Evolutionary conservation across 2,888 invertebrate species (phyloP).

Genomic region (Parascotia fuliginaria): DNA sequence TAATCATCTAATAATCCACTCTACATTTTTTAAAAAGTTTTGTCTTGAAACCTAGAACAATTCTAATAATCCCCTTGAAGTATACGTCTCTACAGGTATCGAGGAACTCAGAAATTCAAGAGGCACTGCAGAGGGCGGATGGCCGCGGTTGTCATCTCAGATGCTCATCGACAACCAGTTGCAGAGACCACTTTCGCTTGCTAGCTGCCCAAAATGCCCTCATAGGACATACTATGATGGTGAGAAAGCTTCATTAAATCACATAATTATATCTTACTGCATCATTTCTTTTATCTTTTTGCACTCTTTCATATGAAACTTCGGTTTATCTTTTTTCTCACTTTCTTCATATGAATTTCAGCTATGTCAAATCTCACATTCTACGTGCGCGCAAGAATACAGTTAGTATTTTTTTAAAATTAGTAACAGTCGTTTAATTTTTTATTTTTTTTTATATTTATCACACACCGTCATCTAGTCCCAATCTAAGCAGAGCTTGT

Average conservation of each 20-base stretch:
- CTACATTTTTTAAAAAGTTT: not conserved
- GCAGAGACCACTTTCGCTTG: conserved; percentile 82
- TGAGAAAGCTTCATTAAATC: conserved; percentile 45
- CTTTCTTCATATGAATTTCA: too few relatives aligned
- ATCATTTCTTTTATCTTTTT: too few relatives aligned
- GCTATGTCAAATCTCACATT: too few relatives aligned
- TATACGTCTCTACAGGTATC: conserved; percentile 74
- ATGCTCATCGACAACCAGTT: conserved; percentile 54
- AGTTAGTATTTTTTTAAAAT: too few relatives aligned
- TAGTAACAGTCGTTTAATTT: too few relatives aligned
- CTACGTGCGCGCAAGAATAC: too few relatives aligned
- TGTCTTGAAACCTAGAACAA: conserved; percentile 9
- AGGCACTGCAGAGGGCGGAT: conserved; percentile 76
- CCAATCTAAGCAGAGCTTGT: too few relatives aligned
- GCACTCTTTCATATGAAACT: too few relatives aligned
- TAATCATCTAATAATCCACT: not conserved
- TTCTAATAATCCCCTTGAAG: conserved; percentile 62
- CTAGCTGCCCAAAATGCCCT: conserved; percentile 77
- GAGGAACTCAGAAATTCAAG: conserved; percentile 81
- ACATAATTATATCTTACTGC: not conserved
- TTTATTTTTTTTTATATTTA: too few relatives aligned
- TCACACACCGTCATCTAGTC: too few relatives aligned
- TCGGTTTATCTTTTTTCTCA: too few relatives aligned
- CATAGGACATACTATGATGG: conserved; percentile 69
- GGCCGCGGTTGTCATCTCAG: conserved; percentile 74